These are phyloP conservation scores for Rhabdornis inornatus DNA, from an alignment of 2,113 vertebrate genomes.

Conservation along the genomic window DNA sequence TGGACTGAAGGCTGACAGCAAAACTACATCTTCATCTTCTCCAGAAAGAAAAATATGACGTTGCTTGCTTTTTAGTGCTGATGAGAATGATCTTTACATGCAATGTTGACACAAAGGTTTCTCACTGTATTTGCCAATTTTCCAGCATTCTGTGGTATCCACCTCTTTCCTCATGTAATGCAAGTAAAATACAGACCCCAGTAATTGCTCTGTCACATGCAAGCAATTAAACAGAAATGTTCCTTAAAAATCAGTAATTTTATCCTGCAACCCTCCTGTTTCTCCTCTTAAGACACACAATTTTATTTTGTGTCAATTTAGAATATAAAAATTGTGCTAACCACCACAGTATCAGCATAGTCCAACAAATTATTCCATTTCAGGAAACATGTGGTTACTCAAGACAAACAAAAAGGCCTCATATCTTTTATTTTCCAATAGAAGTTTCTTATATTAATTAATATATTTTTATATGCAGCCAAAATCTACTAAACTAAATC, in stretches of 20 bases:
- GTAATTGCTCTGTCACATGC: background rate
- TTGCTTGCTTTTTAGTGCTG: background rate
- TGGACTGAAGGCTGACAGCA: background rate
- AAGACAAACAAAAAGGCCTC: background rate
- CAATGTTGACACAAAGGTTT: background rate
- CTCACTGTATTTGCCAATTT: background rate
- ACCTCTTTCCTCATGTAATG: background rate
- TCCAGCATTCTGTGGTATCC: background rate
- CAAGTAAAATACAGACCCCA: background rate
- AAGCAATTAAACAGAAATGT: background rate
- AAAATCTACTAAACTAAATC: background rate
- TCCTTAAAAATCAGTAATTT: background rate
- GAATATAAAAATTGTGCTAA: background rate
- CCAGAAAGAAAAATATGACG: background rate
- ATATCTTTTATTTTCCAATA: background rate
- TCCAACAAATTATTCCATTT: background rate
- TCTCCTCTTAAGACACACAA: background rate
- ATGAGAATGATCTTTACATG: background rate
- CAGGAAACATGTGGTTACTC: background rate
- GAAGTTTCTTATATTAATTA: background rate
- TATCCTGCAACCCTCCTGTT: background rate
- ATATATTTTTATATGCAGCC: background rate
- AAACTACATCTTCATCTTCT: background rate
- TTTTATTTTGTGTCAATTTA: background rate
- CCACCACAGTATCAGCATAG: background rate